Percentiles rank a stretch among this genome's conserved stretches.
Conservation (phyloP, 2,888 invertebrate species). For the Amblyteles armatorius region DNA sequence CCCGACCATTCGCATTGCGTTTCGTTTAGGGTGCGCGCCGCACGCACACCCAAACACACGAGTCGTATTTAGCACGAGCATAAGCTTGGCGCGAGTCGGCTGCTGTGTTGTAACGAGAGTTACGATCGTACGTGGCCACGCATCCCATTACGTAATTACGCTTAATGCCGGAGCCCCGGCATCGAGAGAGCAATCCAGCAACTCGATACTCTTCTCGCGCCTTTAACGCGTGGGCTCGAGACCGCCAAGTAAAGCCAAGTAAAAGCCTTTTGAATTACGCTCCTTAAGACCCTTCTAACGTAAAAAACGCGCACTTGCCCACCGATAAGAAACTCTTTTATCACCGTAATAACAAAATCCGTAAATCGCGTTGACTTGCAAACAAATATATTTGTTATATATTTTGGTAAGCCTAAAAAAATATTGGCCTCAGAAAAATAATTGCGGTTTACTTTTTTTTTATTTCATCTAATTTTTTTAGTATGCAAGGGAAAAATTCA, state of each 20-base stretch:
- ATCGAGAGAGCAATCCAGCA: slow-evolving; percentile 50
- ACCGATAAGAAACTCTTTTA: slow-evolving; percentile 17
- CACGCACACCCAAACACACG: slow-evolving; percentile 45
- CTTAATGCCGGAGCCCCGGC: slow-evolving; percentile 58
- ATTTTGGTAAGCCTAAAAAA: too few relatives aligned
- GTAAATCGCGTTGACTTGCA: not conserved
- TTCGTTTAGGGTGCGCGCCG: slow-evolving; percentile 20
- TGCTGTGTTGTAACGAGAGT: slow-evolving; percentile 66
- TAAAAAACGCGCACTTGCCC: slow-evolving; percentile 36
- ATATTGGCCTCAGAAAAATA: too few relatives aligned
- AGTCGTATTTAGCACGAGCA: not conserved
- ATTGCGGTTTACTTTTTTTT: too few relatives aligned
- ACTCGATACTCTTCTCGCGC: slow-evolving; percentile 66
- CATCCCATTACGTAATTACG: slow-evolving; percentile 70
- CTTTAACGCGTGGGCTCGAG: slow-evolving; percentile 60
- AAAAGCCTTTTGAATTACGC: slow-evolving; percentile 51
- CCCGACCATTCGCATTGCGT: slow-evolving; percentile 31
- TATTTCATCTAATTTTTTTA: too few relatives aligned
- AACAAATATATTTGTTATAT: not conserved
- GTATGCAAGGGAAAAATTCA: too few relatives aligned
- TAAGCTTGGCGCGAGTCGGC: slow-evolving; percentile 21
- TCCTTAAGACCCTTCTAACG: slow-evolving; percentile 50
- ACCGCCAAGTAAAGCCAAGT: slow-evolving; percentile 48
- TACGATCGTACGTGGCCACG: slow-evolving; percentile 68
- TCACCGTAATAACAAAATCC: not conserved